A percentile compares a stretch with the other conserved stretches of the same genome.
Conservation (phyloP, 1,140 invertebrate genomes). For the Delia radicum region DNA sequence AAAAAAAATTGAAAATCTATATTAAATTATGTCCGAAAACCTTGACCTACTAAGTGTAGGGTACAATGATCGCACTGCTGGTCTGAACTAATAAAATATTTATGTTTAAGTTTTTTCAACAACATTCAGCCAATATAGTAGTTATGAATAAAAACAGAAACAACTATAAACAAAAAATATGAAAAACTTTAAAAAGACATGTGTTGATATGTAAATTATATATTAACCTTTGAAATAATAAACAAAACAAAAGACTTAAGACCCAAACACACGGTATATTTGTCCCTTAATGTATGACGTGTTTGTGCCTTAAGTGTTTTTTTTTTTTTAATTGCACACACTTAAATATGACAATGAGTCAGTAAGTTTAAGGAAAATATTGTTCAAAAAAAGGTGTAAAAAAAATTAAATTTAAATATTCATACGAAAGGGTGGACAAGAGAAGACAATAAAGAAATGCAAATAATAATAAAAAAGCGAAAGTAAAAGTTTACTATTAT, state of each 20-base stretch:
- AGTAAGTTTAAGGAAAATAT: neutral
- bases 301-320: neutral
- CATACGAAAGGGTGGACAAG: neutral
- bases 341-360: neutral
- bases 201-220: neutral
- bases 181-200: neutral
- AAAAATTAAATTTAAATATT: too few species aligned
- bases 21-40: neutral
- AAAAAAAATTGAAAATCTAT: too few species aligned
- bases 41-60: slow-evolving; percentile 1
- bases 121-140: neutral
- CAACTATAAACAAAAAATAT: too few species aligned
- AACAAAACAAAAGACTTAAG: slow-evolving; percentile 1
- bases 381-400: neutral
- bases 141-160: neutral
- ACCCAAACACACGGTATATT: too few species aligned
- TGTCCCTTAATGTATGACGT: neutral
- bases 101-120: neutral
- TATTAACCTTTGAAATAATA: neutral
- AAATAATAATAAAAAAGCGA: slow-evolving; percentile 15
- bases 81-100: neutral
- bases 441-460: neutral
- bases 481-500: slow-evolving; percentile 13
- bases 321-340: neutral
- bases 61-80: neutral